Conservation (phyloP, 35 echinoderm and acorn worm species). For the Chiridota heheva region DNA sequence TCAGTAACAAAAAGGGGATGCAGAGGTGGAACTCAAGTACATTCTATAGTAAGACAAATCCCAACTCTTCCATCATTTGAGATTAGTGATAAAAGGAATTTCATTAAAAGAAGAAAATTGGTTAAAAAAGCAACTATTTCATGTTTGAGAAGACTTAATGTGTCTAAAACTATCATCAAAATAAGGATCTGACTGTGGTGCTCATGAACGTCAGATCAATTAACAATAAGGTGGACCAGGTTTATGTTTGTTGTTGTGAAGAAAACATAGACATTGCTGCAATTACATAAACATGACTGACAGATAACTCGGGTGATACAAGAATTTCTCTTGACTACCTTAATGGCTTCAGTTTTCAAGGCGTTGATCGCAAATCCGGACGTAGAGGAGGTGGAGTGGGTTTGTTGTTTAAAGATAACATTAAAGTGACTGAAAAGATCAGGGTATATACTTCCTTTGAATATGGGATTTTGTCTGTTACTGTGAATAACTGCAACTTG, state of each 20-base stretch:
- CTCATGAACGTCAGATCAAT: slow-evolving; percentile 23
- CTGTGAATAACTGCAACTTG: too few species aligned
- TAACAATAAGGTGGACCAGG: not conserved
- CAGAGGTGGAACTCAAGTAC: too few species aligned
- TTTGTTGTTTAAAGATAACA: not conserved
- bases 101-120: too few species aligned
- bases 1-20: too few species aligned
- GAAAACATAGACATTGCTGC: slow-evolving; percentile 3
- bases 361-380: not conserved
- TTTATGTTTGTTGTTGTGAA: not conserved
- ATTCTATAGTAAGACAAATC: too few species aligned
- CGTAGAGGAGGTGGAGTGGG: not conserved
- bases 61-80: too few species aligned
- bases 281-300: slow-evolving; percentile 2
- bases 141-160: too few species aligned
- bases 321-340: slow-evolving; percentile 1
- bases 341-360: not conserved
- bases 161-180: too few species aligned
- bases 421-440: not conserved
- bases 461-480: not conserved
- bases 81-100: too few species aligned
- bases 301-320: not conserved
- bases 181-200: too few species aligned
- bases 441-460: not conserved
- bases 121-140: too few species aligned